Evolutionary conservation across 1,140 invertebrate genomes (phyloP), one percentile per base, ranked within the genome.

Genomic region (Drosophila orena): DNA sequence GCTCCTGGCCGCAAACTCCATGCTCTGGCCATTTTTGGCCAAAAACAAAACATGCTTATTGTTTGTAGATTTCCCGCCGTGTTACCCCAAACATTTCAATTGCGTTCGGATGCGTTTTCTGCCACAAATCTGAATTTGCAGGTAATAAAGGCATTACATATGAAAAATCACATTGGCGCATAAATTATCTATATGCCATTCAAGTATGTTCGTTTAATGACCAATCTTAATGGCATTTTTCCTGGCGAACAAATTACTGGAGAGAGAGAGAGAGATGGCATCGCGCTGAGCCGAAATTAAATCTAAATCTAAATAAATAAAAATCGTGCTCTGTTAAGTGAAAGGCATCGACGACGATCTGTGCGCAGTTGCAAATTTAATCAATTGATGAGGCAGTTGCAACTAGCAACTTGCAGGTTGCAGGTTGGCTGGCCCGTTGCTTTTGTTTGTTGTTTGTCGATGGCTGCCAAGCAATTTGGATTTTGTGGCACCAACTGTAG

Each of bases 231-330:
- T 54, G 35, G 24, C 20, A 22, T 57, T 22, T 62, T 49, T 64
- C 15, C 20, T 35, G 37, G 17, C 30, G n/a, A 47, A 62, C 57
- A 79, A 84, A 68, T 79, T 84, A 58, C 64, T 17, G 24, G 5
- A 12, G 44, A 43, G 42, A 35, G 15, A 35, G 30, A 6, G 37
- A 59, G 40, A n/a, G 40, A n/a, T 57, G 50, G 24, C 43, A 64
- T 44, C 34, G 46, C 10, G 47, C 46, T 46, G 59, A 43, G 61
- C 30, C 30, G 47, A 80, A 83, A 85, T 77, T 88, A 88, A 88
- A 88, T 86, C 83, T 86, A 86, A 88, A 88, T 88, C 83, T 88
- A 89, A 88, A 88, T 88, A 88, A 88, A 88, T 89, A 88, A 88
- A 88, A 88, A 88, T 88, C 83, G 83, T 88, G 83, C 84, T 60